Conservation (phyloP, 2,888 invertebrate genomes). For the Phymatocera aterrima region DNA sequence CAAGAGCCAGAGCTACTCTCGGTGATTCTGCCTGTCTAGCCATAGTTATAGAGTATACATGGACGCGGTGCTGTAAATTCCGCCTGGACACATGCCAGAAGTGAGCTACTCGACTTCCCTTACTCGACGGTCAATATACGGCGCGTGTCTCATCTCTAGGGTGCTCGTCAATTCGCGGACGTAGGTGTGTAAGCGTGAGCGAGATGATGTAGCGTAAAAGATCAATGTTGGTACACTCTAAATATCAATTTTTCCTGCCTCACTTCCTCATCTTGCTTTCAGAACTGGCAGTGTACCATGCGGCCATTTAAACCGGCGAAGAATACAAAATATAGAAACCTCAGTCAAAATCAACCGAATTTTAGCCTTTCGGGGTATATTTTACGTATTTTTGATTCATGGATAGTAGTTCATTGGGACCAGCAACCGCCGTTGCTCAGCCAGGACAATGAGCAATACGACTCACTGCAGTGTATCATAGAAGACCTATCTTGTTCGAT, state of each 20-base stretch:
- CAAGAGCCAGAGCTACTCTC: slow-evolving; percentile 9
- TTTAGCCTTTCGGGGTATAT: neutral
- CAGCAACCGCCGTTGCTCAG: neutral
- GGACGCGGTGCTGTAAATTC: slow-evolving; percentile 1
- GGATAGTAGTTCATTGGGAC: neutral
- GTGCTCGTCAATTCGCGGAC: neutral
- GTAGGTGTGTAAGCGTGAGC: neutral
- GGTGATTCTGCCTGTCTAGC: neutral
- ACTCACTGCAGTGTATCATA: neutral
- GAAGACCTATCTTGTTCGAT: neutral
- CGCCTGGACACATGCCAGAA: slow-evolving; percentile 31
- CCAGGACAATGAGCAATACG: neutral
- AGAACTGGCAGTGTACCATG: neutral
- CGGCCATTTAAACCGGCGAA: neutral
- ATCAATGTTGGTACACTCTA: neutral
- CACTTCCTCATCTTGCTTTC: neutral
- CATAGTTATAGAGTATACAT: slow-evolving; percentile 2
- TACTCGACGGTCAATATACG: slow-evolving; percentile 27
- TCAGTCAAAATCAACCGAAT: neutral
- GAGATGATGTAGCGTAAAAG: neutral
- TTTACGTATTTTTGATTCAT: neutral
- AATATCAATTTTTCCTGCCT: neutral
- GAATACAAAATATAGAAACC: neutral
- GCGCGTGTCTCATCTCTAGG: neutral
- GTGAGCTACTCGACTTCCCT: neutral